Base-by-base conservation (phyloP, 2,797 vertebrate species). In the Anguilla marmorata region DNA sequence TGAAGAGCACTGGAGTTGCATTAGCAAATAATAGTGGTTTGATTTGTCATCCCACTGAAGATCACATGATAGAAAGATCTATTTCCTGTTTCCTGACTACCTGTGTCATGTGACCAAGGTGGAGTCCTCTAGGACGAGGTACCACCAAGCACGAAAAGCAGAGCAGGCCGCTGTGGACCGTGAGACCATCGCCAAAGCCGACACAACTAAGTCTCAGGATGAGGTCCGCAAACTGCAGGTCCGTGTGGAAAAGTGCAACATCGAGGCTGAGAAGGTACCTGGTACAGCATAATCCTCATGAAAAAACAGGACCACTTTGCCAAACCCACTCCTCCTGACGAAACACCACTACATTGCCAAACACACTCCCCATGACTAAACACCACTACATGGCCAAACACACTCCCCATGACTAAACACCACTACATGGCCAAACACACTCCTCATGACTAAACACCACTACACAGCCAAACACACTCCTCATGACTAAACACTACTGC, bases 151-250 rank as follows among this genome's bases (percentile, higher is more conserved):
- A 60, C 95, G 95, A 48, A 99, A 99, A 90, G 98, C 99, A 60
- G 98, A 99, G 94, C 97, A 97, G 87, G 97, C 98, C 0, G 97
- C 98, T 0, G 91, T 96, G 80, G 98, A 95, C 3, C 95, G 98
- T 85, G 98, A 99, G 93, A 97, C 95, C 45, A 98, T 99, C 0
- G 97, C 98, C 30, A 98, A 97, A 91, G 97, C 98, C 0, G 98
- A 99, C 93, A 92, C 97, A 0, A 93, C 98, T 2, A 94, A 98
- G 88, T 99, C 98, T 0, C 98, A 97, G 91, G 98, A 99, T 87
- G 98, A 99, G 94, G 95, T 98, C 86, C 97, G 96, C 86, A 99
- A 99, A 93, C 95, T 96, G 92, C 95, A 97, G 45, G 93, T 95
- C 19, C 96, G 98, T 0, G 96, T 95, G 86, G 97, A 98, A 91